Evolutionary conservation across 1,140 invertebrate genomes (phyloP), one percentile per base, ranked within the genome.

Genomic region (Drosophila prosaltans): DNA sequence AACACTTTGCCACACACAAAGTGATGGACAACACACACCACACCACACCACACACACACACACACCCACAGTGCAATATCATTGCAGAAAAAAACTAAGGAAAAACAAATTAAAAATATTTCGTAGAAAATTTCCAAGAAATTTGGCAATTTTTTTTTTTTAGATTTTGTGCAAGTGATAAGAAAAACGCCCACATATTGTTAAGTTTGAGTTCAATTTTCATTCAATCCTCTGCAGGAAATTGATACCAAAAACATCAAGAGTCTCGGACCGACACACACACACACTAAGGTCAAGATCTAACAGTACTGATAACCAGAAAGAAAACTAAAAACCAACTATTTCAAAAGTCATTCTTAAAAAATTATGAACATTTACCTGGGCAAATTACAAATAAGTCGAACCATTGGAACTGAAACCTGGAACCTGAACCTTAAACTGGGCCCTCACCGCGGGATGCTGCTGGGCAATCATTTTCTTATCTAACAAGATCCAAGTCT

Each of bases 361-460:
- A 88, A 88, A 89, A 89, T 89, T 89, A 89, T 89, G 84, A 89
- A 81, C 84, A 89, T 89, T 80, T 89, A 89, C 84, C 84, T 89
- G 80, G 67, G 73, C 84, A 88, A 88, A 88, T 88, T 88, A 88
- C 77, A 68, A 45, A 78, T 63, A 63, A 74, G 65, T 62, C 58
- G 26, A 65, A 63, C 41, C 45, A 28, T 36, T 24, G 26, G 43
- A 59, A 69, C 65, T 43, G 36, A 65, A 57, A 66, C 62, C 61
- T 51, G 2, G 21, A 51, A 40, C 39, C 39, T 40, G 9, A 40
- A 40, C 39, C 39, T 40, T 11, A 40, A 51, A 8, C 9, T 51
- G 45, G 45, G 64, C 62, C 62, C 45, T 72, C 84, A 45, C 75
- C 63, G 48, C 84, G 70, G 84, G 80, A 36, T 55, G 32, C 48